Conservation (phyloP, 2,797 vertebrate species). For the Sparidentex hasta region DNA sequence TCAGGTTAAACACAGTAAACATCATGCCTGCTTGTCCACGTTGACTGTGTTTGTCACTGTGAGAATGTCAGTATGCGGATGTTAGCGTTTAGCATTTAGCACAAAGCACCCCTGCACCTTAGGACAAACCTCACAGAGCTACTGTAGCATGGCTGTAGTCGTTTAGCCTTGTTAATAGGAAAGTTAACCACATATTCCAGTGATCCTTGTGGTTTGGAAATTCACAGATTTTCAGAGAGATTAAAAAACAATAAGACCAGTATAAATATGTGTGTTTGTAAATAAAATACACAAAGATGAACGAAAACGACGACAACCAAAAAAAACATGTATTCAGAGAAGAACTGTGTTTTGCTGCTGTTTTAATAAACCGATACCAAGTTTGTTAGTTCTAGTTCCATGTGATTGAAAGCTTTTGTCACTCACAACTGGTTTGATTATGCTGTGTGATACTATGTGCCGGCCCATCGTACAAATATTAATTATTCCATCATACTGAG, state of each 20-base stretch:
- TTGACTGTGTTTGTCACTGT: background rate
- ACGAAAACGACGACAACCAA: background rate
- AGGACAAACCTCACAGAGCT: too few relatives aligned
- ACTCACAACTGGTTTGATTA: constrained; percentile 39
- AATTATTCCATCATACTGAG: constrained; percentile 28
- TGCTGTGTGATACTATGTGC: constrained; percentile 15
- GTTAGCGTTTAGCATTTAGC: background rate
- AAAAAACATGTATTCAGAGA: background rate
- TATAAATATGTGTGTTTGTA: constrained; percentile 5
- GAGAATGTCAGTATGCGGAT: background rate
- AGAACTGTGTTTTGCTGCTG: background rate
- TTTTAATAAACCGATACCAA: background rate
- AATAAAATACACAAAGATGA: background rate
- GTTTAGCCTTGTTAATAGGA: background rate
- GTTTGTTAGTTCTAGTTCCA: constrained; percentile 3
- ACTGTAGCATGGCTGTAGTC: background rate
- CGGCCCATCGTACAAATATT: background rate
- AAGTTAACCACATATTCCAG: background rate
- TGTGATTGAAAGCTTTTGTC: constrained; percentile 5
- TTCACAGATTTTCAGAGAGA: background rate
- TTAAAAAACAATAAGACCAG: background rate
- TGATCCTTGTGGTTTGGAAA: background rate
- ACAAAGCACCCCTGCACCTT: too few relatives aligned
- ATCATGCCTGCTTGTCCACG: background rate
- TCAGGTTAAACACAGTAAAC: too few relatives aligned